phyloP scores from a whole-genome alignment of 2,888 invertebrate genomes.

The Sepiola atlantica region DNA sequence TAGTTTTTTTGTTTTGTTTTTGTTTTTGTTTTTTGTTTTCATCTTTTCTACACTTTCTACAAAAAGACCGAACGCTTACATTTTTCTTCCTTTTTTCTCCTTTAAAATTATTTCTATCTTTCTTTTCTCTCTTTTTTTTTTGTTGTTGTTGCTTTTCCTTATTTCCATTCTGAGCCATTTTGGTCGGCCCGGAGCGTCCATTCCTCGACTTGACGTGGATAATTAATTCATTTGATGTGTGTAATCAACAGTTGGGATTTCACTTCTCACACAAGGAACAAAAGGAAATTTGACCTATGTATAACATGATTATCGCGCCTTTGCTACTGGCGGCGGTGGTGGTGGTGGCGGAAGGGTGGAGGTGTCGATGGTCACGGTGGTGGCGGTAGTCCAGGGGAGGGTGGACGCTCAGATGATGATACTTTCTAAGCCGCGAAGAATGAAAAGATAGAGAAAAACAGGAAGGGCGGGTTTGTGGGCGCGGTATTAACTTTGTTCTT shows the following conservation, averaged over 20 bases:
- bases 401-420: background rate
- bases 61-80: background rate
- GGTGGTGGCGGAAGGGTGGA: background rate
- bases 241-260: slow-evolving; percentile 22
- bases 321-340: background rate
- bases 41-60: background rate
- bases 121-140: background rate
- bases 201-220: background rate
- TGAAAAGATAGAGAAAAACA: background rate
- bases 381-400: background rate
- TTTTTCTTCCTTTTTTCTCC: background rate
- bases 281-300: slow-evolving; percentile 32
- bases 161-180: background rate
- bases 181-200: background rate
- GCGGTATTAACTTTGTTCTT: background rate
- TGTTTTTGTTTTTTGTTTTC: background rate
- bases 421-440: background rate
- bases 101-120: too few species aligned
- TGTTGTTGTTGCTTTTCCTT: background rate
- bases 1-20: background rate
- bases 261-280: slow-evolving; percentile 12
- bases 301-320: background rate
- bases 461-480: background rate
- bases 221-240: slow-evolving; percentile 32
- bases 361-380: background rate